Evolutionary conservation across 2,888 invertebrate genomes (phyloP).

Genomic region (Megalurothrips usitatus): DNA sequence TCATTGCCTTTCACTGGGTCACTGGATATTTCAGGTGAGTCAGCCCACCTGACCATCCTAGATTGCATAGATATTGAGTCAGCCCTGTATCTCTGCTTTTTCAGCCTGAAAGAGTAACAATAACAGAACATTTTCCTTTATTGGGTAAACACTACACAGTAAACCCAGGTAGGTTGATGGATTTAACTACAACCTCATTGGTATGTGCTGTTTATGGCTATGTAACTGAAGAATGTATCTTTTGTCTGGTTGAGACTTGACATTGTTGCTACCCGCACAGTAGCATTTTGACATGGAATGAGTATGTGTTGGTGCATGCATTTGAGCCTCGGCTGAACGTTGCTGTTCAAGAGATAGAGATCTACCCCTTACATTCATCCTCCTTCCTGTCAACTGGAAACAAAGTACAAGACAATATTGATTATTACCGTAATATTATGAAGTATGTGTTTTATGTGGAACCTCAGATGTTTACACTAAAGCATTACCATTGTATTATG

Average conservation of each 20-base stretch:
- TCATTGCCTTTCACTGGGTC: no score
- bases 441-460: no score
- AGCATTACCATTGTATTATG: no score
- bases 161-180: neutral
- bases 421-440: neutral
- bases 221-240: neutral
- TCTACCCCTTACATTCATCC: neutral
- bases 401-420: neutral
- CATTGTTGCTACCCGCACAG: neutral
- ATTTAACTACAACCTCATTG: neutral
- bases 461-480: no score
- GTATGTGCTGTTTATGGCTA: neutral
- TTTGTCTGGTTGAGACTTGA: neutral
- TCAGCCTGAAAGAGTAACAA: neutral
- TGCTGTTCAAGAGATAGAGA: neutral
- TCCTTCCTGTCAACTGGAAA: neutral
- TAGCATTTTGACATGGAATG: neutral
- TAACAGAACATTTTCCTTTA: neutral
- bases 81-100: neutral
- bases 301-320: neutral
- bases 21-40: neutral
- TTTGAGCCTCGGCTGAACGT: neutral
- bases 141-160: neutral
- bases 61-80: neutral
- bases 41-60: neutral